Evolutionary conservation across 1,140 invertebrate genomes (phyloP).

Genomic region (Euwallacea similis): DNA sequence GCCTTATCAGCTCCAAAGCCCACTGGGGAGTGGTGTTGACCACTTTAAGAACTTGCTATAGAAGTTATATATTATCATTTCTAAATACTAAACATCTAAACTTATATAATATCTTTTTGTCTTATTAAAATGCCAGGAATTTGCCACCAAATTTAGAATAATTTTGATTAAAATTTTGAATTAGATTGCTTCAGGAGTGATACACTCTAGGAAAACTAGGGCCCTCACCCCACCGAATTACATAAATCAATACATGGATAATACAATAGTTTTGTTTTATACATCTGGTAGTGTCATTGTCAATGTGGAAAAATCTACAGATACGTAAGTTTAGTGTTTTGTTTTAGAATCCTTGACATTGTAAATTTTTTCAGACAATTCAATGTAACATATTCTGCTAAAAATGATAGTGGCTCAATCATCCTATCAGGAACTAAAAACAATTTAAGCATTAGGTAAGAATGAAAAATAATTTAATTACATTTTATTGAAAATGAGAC

Average conservation of each 20-base stretch:
- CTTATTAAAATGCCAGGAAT: background rate
- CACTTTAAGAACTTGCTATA: too few relatives aligned
- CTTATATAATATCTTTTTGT: background rate
- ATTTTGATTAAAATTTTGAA: background rate
- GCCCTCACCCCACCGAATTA: conserved; percentile 10
- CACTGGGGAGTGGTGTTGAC: too few relatives aligned
- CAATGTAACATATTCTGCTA: too few relatives aligned
- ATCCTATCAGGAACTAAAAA: too few relatives aligned
- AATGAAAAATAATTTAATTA: too few relatives aligned
- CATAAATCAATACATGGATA: conserved; percentile 18
- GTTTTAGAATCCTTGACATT: background rate
- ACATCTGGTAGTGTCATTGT: conserved; percentile 13
- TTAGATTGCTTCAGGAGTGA: conserved; percentile 38
- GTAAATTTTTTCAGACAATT: background rate
- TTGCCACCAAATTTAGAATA: background rate
- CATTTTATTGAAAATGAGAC: too few relatives aligned
- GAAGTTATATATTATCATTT: too few relatives aligned
- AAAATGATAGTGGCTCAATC: too few relatives aligned
- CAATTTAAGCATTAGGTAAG: too few relatives aligned
- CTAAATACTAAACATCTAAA: too few relatives aligned
- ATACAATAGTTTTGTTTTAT: conserved; percentile 19
- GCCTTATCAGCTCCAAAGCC: too few relatives aligned
- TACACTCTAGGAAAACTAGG: conserved; percentile 32
- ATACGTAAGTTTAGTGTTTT: conserved; percentile 11
- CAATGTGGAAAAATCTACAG: background rate